Percentiles rank a stretch among this genome's conserved stretches.
phyloP scores from a whole-genome alignment of 2,113 vertebrate genomes.

The Nothocercus nigrocapillus region DNA sequence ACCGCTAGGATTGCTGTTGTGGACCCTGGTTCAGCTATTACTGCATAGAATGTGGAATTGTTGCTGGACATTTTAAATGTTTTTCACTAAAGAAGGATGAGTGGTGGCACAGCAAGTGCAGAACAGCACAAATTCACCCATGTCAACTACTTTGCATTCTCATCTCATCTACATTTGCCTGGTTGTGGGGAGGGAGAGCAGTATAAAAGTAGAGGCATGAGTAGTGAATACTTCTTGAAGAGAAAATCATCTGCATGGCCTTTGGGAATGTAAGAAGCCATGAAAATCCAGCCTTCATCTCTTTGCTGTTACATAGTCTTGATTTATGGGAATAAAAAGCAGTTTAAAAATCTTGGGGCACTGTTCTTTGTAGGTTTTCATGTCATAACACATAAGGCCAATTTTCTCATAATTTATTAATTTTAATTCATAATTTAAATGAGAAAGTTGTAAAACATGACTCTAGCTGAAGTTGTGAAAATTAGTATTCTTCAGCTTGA shows the following conservation, averaged over 20 bases:
- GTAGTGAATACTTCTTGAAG: background rate
- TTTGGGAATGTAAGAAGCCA: background rate
- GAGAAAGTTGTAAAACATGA: conserved; percentile 11
- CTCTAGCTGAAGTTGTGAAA: background rate
- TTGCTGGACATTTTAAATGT: background rate
- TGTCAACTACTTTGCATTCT: background rate
- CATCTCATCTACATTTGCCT: background rate
- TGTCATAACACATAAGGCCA: background rate
- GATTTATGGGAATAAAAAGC: conserved; percentile 23
- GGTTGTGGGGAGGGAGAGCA: background rate
- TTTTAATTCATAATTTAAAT: conserved; percentile 62
- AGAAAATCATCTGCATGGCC: background rate
- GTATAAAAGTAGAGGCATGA: background rate
- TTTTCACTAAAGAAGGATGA: background rate
- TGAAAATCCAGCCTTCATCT: conserved; percentile 11
- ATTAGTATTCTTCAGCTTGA: background rate
- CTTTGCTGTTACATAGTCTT: background rate
- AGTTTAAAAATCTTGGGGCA: background rate
- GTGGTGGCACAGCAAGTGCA: background rate
- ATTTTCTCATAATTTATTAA: conserved; percentile 60
- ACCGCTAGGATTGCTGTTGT: background rate
- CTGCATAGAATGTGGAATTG: background rate
- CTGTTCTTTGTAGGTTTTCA: conserved; percentile 24
- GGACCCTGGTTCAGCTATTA: background rate
- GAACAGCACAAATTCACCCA: background rate